Evolutionary conservation across 2,797 vertebrate species (phyloP).

Genomic region (Pseudocheirus occidentalis): DNA sequence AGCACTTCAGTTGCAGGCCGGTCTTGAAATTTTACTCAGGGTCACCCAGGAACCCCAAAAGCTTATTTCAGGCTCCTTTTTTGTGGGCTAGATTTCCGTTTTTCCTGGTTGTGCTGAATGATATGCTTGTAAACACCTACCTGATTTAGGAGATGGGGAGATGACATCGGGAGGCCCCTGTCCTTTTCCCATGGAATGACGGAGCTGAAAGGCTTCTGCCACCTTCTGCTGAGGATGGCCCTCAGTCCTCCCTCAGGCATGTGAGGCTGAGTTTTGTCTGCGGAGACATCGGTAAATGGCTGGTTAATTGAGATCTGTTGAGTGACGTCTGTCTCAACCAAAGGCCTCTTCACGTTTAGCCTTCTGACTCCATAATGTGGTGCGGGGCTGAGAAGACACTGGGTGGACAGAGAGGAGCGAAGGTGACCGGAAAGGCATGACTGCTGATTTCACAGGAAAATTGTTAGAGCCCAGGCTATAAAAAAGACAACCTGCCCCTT

Average conservation of each 20-base stretch:
- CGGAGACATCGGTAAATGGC: neutral
- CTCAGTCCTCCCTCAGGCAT: constrained; percentile 21
- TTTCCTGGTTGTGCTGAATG: neutral
- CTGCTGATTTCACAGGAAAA: constrained; percentile 9
- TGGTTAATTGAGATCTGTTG: neutral
- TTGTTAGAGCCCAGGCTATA: too few species aligned
- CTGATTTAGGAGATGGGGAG: neutral
- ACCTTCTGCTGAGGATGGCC: neutral
- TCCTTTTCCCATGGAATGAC: neutral
- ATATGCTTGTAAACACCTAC: neutral
- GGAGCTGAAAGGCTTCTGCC: neutral
- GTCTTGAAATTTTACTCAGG: neutral
- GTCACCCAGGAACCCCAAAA: neutral
- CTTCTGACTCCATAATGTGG: neutral
- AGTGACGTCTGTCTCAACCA: neutral
- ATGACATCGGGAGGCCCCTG: neutral
- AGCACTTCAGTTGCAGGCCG: accelerated
- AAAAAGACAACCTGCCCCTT: neutral
- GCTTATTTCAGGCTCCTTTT: neutral
- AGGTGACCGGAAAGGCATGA: too few species aligned
- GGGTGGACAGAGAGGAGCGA: neutral
- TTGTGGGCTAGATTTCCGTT: neutral
- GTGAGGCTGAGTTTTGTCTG: neutral
- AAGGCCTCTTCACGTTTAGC: constrained; percentile 8
- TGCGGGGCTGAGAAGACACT: neutral